Evolutionary conservation across 2,888 invertebrate species (phyloP), one percentile per base, ranked within the genome.

Genomic region (Andrena marginata): DNA sequence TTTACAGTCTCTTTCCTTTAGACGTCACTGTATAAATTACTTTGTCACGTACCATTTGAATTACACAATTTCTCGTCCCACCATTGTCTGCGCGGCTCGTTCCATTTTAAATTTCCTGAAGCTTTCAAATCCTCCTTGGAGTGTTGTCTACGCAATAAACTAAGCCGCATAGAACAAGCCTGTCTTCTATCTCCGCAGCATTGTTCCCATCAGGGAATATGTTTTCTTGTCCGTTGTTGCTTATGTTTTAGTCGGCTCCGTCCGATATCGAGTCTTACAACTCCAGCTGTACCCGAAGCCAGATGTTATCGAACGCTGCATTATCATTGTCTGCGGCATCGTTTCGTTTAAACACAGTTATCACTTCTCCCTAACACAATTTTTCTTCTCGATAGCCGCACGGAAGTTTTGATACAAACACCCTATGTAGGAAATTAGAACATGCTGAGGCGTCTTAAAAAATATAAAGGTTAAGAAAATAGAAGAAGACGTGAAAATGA

Each of bases 171-270:
- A 56, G 63, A 54, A 31, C 64, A 42, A 42, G 67, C 31, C 71
- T 65, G 51, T 65, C 65, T 71, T 71, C 73, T 81, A 81, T 81
- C 79, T 79, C 51, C 1, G 54, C 69, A 33, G 79, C 73, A 81
- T 81, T 81, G 81, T 79, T 81, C 63, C 73, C 79, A 79, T 82
- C 81, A 74, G 74, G 65, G 74, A 74, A 74, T 80, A 82, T 23
- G 80, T 80, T 82, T 67, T 67, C 81, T 80, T 64, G 74, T 80
- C 33, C 65, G 35, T 51, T 56, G 62, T 48, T 59, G 77, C 54
- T 67, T 68, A 67, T 29, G 74, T 80, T 74, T 73, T 72, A 54
- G 72, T 81, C 74, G 74, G 33, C 54, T 68, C 63, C 56, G 56
- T 73, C 20, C 79, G 73, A 81, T 79, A 73, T 63, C 64, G 69